Base-by-base conservation (phyloP, 1,140 invertebrate genomes). In the Drosophila rhopaloa region DNA sequence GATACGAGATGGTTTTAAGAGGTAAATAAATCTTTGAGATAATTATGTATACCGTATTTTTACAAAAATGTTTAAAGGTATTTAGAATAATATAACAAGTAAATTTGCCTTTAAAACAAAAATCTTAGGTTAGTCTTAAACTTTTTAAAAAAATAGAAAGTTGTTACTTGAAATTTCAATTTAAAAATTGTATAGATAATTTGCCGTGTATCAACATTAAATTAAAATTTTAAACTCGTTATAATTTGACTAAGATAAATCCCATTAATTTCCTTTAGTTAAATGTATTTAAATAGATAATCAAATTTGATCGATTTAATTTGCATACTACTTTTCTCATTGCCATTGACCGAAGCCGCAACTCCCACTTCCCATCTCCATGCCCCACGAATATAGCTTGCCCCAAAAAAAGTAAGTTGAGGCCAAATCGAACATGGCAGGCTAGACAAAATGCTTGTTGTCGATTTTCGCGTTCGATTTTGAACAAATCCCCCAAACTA, bases 391-490 rank as follows among this genome's bases (percentile, higher is more conserved):
- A 56, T 32, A 48, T 27, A 13, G 40, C 14, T 38, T 35, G 29
- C 27, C 43, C 53, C 29, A 35, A 54, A 76, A 51, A 54, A 27
- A 44, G 24, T 19, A 57, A 66, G 53, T 65, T 75, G 58, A 85
- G 81, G 79, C 79, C 82, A 88, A 82, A 82, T 82, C 41, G 58
- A 65, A 79, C 83, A 82, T 76, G 79, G 46, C 55, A 67, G 79
- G 80, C 75, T 76, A 85, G 83, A 85, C 82, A 76, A 79, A 85
- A 82, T 79, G 78, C 79, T 85, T 85, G 70, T 82, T 82, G 75
- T 78, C 60, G 60, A 73, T 76, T 67, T 63, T 76, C 38, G 44
- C 55, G 41, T 67, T 68, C 54, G 51, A 82, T 63, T 76, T 70
- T 9, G 35, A 37, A 47, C 51, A 60, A 66, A 63, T 73, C 60